Base-by-base conservation (phyloP, 1,140 invertebrate species). In the Zaprionus tsacasi region DNA sequence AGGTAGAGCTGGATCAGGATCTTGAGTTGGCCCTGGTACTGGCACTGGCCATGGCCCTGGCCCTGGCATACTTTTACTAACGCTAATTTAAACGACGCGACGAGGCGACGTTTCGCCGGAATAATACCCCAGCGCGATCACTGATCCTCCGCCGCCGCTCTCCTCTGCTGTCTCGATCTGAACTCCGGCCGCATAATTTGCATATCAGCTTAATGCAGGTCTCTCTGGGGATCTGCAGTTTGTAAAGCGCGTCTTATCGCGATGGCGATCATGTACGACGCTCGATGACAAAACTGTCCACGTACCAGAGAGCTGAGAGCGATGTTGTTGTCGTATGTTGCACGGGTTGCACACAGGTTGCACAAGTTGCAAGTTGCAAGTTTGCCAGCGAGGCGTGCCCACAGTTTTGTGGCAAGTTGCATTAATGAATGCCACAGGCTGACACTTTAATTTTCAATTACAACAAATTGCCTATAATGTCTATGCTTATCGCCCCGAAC, bases 381-480 rank as follows among this genome's bases (percentile, higher is more conserved):
- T 67, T 25, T 58, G n/a, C 25, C 15, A 54, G 61, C 25, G 27
- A 54, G 61, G 69, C 69, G 61, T 70, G 52, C 36, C 54, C 69
- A 48, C 74, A 77, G 81, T 61, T 85, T 58, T 80, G 72, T 79
- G 60, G 73, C 76, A 77, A 45, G 65, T 76, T 81, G 71, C 71
- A 74, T 79, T 79, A 81, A 81, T 81, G 76, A 81, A 81, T 75
- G 85, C 85, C 85, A 85, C 81, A 90, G 85, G 85, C 85, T 90
- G 86, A 89, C 85, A 89, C 85, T 89, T 89, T 89, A 89, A 89
- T 89, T 89, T 89, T 89, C 85, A 89, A 89, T 89, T 89, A 89
- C 85, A 89, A 89, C 85, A 89, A 89, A 89, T 89, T 89, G 85
- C 85, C 85, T 81, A 89, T 89, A 89, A 89, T 89, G 86, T 89